These are phyloP conservation scores for Parochlus steinenii DNA, from an alignment of 2,888 invertebrate species.

Conservation along the genomic window DNA sequence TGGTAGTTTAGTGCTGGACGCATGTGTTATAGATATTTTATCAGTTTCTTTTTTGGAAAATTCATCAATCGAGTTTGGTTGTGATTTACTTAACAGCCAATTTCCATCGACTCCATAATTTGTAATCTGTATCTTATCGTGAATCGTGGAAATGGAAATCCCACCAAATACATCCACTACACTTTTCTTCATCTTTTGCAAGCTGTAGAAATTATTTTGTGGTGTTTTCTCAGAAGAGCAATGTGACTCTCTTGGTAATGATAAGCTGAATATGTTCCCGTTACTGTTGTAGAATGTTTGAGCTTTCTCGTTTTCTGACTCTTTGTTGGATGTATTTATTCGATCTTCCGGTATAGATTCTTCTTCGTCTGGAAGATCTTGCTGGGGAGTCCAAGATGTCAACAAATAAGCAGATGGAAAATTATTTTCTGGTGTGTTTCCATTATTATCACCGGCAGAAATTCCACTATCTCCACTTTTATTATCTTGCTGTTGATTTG, in stretches of 20 bases:
- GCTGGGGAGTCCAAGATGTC: slow-evolving; percentile 66
- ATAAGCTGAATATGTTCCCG: slow-evolving; percentile 56
- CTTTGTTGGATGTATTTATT: slow-evolving; percentile 3
- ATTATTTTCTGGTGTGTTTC: slow-evolving; percentile 1
- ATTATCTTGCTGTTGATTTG: slow-evolving; percentile 31
- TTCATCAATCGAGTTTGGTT: slow-evolving; percentile 54
- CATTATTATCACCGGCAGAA: slow-evolving; percentile 41
- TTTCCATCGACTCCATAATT: slow-evolving; percentile 37
- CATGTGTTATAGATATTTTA: slow-evolving; percentile 4
- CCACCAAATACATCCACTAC: slow-evolving; percentile 43
- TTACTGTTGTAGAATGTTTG: slow-evolving; percentile 11
- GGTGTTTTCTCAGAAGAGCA: slow-evolving; percentile 2
- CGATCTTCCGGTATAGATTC: slow-evolving; percentile 16
- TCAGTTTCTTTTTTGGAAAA: slow-evolving; percentile 3
- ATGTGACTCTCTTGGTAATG: slow-evolving; percentile 50
- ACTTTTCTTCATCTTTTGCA: slow-evolving; percentile 54
- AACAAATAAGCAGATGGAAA: slow-evolving; percentile 9
- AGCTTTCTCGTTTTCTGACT: neutral
- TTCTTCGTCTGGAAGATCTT: slow-evolving; percentile 56
- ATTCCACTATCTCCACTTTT: slow-evolving; percentile 75
- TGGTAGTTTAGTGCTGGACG: slow-evolving; percentile 4
- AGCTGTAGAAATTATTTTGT: slow-evolving; percentile 33
- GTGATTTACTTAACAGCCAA: slow-evolving; percentile 68
- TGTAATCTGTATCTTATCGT: slow-evolving; percentile 15
- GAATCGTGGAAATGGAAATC: slow-evolving; percentile 27